Evolutionary conservation across 2,888 invertebrate genomes (phyloP), one percentile per base, ranked within the genome.

Genomic region (Tigriopus californicus): DNA sequence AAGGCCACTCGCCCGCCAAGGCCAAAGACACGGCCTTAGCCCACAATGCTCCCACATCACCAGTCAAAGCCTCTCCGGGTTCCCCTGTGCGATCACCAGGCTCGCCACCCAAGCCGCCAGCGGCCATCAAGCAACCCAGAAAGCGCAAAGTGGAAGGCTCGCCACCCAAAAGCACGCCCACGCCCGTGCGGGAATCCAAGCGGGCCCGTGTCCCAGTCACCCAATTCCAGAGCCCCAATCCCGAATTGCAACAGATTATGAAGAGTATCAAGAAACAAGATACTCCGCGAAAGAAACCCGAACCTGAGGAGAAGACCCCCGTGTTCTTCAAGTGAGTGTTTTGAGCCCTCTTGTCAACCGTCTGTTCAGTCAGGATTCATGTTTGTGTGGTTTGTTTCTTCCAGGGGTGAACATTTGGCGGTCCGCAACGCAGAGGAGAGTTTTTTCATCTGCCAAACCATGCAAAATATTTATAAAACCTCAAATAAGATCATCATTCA

Each of bases 381-480:
- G 13, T 51, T 48, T 54, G 58, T 25, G 24, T 13, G 41, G 11
- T 54, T 41, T 41, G 55, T 10, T 61, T 60, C 61, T 62, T 62
- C 58, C 59, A 81, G 86, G 70, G 85, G 86, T 69, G 87, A 89
- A 72, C 90, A 88, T 73, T 73, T 92, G 68, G 91, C 90, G 1
- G 88, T 91, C 0, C 79, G 91, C 65, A 91, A 90, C 70, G 83
- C 85, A 0, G 88, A 88, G 69, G 88, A 88, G 64, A 80, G 83
- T 63, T 86, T 85, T 73, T 87, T 83, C 70, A 79, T 91, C 61
- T 91, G 91, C 70, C 88, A 90, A 71, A 80, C 88, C 1, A 80
- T 85, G 73, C 89, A 90, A 74, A 90, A 91, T 71, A 85, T 91
- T 61, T 88, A 86, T 72, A 84, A 84, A 68, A 81, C 81, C 54